Percentiles rank a stretch among this genome's conserved stretches.
These are phyloP conservation scores for Argya squamiceps DNA, from an alignment of 2,797 vertebrate genomes.

Conservation along the genomic window DNA sequence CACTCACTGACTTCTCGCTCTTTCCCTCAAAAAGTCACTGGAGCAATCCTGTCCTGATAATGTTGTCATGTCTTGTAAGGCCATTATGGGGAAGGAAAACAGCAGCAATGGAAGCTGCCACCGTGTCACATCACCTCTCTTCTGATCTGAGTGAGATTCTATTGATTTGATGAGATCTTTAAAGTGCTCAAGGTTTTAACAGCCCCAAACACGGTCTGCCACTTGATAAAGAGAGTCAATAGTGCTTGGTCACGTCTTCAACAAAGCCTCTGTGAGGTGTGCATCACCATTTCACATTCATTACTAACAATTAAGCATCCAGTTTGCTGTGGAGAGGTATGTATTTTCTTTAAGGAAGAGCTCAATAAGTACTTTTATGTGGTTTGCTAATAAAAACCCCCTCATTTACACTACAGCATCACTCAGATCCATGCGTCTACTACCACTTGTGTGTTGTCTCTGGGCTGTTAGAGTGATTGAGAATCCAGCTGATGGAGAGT, in stretches of 20 bases:
- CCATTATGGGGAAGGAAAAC: neutral
- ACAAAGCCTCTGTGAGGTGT: neutral
- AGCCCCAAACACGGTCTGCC: conserved; percentile 23
- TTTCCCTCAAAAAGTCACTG: conserved; percentile 34
- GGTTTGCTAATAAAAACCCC: neutral
- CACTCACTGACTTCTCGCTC: neutral
- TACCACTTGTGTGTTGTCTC: neutral
- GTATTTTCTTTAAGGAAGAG: neutral
- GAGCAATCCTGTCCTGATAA: neutral
- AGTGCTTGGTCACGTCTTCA: neutral
- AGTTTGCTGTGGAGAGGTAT: neutral
- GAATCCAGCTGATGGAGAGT: neutral
- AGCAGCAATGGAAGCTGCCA: conserved; percentile 9
- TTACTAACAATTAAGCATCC: neutral
- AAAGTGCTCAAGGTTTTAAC: neutral
- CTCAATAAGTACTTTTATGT: neutral
- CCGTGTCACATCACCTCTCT: neutral
- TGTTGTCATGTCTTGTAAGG: neutral
- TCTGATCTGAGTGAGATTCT: conserved; percentile 27
- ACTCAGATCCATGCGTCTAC: neutral
- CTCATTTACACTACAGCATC: neutral
- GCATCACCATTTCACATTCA: neutral
- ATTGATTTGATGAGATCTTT: conserved; percentile 9
- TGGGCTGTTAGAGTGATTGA: neutral
- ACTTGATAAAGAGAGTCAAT: neutral